A percentile compares a stretch with the other conserved stretches of the same genome.
These are phyloP conservation scores for Himantopus leucocephalus DNA, from an alignment of 2,113 vertebrate species.

Conservation along the genomic window DNA sequence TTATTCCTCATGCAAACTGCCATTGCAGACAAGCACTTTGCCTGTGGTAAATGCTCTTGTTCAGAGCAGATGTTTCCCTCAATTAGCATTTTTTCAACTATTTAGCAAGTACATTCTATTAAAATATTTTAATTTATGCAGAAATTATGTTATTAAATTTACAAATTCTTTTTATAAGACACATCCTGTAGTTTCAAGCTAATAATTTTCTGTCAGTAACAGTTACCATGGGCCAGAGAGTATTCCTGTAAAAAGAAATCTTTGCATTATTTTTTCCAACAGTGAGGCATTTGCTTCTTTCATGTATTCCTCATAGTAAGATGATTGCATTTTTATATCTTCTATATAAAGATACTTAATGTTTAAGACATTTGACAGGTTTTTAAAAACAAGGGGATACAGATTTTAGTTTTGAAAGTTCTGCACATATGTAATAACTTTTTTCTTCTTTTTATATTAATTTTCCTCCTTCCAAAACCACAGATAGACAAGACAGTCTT, in stretches of 20 bases:
- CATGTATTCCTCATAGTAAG: background rate
- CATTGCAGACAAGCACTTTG: conserved; percentile 61
- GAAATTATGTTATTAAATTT: conserved; percentile 68
- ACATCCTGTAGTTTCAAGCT: conserved; percentile 67
- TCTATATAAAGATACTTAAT: background rate
- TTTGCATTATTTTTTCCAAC: conserved; percentile 19
- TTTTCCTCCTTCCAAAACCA: background rate
- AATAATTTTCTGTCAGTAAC: conserved; percentile 57
- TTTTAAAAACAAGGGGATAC: background rate
- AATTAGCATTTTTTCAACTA: conserved; percentile 70
- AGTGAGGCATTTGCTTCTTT: background rate
- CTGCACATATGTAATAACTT: background rate
- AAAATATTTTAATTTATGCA: conserved; percentile 76
- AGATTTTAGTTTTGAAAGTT: background rate
- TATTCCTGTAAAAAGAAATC: conserved; percentile 36
- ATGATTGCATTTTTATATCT: conserved; percentile 23
- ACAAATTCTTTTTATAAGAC: conserved; percentile 58
- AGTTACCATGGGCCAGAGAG: conserved; percentile 15
- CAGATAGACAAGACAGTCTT: background rate
- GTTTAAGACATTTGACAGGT: conserved; percentile 14
- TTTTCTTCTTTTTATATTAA: background rate
- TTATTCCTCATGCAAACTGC: conserved; percentile 57
- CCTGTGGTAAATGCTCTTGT: conserved; percentile 66
- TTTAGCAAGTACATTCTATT: conserved; percentile 61
- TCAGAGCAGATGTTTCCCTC: conserved; percentile 68